Base-by-base conservation (phyloP, 2,113 vertebrate species). In the Stercorarius parasiticus region DNA sequence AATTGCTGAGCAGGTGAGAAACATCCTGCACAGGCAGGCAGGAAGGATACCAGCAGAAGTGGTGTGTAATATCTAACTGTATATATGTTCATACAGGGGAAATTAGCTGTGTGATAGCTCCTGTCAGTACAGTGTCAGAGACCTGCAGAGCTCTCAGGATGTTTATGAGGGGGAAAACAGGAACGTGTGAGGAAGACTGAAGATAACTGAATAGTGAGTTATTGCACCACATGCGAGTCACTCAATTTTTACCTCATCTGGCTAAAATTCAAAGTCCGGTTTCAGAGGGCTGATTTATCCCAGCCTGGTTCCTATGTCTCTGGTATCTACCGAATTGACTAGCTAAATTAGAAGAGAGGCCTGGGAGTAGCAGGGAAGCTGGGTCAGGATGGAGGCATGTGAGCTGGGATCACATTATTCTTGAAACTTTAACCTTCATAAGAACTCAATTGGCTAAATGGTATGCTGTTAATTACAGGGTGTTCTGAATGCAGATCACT, bases 1-100 rank as follows among this genome's bases (percentile, higher is more conserved):
- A 74, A 69, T 82, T 95, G 49, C 70, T 91, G 36, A 93, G 74
- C 29, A 88, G 91, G 67, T 61, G 55, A 93, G 64, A 96, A 93
- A 61, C 56, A 78, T 19, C 73, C 36, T 59, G 11, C 69, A 64
- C 50, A 86, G 77, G 36, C 50, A 79, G 52, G 62, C 5, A 4
- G 76, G 86, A 61, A 4, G 76, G 86, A 61, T 86, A 42, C n/a
- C 89, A 70, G 8, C 69, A 80, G 40, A 49, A 88, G 11, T 18
- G 6, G 26, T 30, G 7, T 58, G 21, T 77, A 34, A 30, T 82
- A 82, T 67, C 89, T 34, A 49, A 15, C 25, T 73, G 29, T 53
- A 16, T 47, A 5, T 43, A 9, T 47, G 40, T 65, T 86, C 49
- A 20, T 62, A 36, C 15, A 42, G 19, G 34, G 36, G 29, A 59